Percentiles rank a stretch among this genome's conserved stretches.
Conservation (phyloP, 2,113 vertebrate genomes). For the Neotoma lepida region DNA sequence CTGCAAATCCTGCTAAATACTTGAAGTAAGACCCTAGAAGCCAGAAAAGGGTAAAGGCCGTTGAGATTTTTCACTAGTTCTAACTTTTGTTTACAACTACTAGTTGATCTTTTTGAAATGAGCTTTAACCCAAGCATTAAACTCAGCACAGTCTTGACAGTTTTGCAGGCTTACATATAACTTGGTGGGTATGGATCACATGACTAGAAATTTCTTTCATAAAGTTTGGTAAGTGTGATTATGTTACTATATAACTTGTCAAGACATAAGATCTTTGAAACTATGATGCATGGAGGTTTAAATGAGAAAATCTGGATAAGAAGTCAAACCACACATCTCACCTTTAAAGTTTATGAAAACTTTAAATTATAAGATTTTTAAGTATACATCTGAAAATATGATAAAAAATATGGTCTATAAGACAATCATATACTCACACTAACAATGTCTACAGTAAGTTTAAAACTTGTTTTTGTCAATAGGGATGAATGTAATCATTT, state of each 20-base stretch:
- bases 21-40: slow-evolving; percentile 41
- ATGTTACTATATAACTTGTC: background rate
- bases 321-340: background rate
- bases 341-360: background rate
- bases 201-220: background rate
- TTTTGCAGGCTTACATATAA: background rate
- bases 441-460: background rate
- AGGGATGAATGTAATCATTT: background rate
- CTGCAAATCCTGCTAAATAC: slow-evolving; percentile 69
- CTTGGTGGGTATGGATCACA: background rate
- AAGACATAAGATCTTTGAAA: background rate
- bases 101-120: background rate
- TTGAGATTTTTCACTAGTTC: background rate
- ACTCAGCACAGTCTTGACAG: background rate
- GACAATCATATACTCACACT: background rate
- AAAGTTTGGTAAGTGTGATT: background rate
- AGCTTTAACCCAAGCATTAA: background rate
- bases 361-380: slow-evolving; percentile 21
- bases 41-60: background rate
- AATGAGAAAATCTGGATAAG: slow-evolving; percentile 12
- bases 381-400: background rate
- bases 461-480: slow-evolving; percentile 6
- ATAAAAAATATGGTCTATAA: background rate
- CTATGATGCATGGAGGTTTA: background rate
- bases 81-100: slow-evolving; percentile 34